Conservation (phyloP, 2,888 invertebrate species). For the Chymomyza amoena region DNA sequence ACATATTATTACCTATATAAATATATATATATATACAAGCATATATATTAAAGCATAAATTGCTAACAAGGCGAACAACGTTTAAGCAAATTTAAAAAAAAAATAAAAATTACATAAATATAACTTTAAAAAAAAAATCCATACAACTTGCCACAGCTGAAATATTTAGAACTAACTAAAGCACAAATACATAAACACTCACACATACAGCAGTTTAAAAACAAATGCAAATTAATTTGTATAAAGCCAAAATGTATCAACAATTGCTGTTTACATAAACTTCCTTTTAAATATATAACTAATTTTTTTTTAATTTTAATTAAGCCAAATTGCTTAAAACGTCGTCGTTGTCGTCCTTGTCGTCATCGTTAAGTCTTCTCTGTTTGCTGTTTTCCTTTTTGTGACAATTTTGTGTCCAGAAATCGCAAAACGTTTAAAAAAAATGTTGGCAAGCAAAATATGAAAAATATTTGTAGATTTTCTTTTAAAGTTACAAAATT, state of each 20-base stretch:
- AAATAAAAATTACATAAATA: neutral
- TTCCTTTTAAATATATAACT: neutral
- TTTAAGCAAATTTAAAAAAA: neutral
- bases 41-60: no score
- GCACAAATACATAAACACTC: neutral
- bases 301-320: slow-evolving; percentile 17
- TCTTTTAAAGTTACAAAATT: slow-evolving; percentile 60
- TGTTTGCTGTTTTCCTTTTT: slow-evolving; percentile 53
- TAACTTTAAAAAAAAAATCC: neutral
- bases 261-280: neutral
- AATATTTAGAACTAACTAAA: neutral
- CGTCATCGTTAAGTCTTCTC: slow-evolving; percentile 21
- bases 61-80: no score
- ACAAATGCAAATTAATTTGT: neutral
- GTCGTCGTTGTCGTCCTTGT: neutral
- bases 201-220: neutral
- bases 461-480: slow-evolving; percentile 59
- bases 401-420: slow-evolving; percentile 39
- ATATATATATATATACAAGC: neutral
- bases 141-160: neutral
- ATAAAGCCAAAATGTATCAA: slow-evolving; percentile 1
- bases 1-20: no score
- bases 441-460: slow-evolving; percentile 37
- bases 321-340: slow-evolving; percentile 35
- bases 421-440: slow-evolving; percentile 15